Percentiles rank a stretch among this genome's conserved stretches.
phyloP scores from a whole-genome alignment of 2,113 vertebrate species.

The Proteles cristata region DNA sequence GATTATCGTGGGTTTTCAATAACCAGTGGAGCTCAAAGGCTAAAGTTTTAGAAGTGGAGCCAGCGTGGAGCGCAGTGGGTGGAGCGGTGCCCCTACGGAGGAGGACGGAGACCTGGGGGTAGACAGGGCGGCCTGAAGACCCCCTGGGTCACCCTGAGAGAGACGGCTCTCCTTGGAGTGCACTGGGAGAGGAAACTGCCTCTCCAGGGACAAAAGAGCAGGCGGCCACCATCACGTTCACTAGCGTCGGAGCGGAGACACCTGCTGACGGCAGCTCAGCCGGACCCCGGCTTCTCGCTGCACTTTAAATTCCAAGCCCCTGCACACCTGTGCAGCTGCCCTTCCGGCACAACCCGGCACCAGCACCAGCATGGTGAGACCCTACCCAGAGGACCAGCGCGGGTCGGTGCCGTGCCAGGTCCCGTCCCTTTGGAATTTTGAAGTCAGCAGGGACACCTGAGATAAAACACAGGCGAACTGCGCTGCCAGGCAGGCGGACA shows the following conservation, averaged over 20 bases:
- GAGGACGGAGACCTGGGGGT: not conserved
- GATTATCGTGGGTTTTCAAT: not conserved
- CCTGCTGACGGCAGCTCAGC: not conserved
- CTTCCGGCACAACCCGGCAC: not conserved
- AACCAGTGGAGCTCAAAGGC: not conserved
- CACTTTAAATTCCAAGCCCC: not conserved
- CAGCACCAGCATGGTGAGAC: not conserved
- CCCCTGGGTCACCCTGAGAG: not conserved
- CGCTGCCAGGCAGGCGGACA: not conserved
- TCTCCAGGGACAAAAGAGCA: not conserved
- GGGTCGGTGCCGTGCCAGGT: not conserved
- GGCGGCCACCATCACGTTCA: not conserved
- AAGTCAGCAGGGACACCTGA: not conserved
- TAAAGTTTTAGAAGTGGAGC: not conserved
- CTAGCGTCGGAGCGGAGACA: not conserved
- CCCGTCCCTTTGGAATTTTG: not conserved
- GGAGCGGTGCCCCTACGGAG: not conserved
- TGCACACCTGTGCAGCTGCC: not conserved
- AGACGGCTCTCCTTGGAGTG: not conserved
- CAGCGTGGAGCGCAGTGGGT: not conserved
- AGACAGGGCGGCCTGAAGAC: not conserved
- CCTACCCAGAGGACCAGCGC: not conserved
- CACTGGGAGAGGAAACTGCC: not conserved
- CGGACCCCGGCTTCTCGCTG: not conserved
- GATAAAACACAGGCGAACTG: not conserved